Evolutionary conservation across 2,888 invertebrate genomes (phyloP).

Genomic region (Busseola fusca): DNA sequence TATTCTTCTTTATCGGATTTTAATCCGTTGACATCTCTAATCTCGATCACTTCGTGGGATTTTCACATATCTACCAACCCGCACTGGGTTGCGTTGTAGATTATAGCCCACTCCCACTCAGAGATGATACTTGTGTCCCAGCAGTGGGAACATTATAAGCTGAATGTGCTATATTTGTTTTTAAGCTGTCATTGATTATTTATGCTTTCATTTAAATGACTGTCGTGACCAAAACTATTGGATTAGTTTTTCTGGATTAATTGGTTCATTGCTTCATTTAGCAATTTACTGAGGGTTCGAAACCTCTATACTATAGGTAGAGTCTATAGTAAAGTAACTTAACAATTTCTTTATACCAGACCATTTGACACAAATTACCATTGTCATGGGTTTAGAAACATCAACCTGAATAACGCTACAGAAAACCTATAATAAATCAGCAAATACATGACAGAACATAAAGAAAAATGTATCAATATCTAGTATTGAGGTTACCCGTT

Average conservation of each 20-base stretch:
- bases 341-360: too few species aligned
- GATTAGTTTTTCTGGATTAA: not conserved
- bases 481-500: slow-evolving; percentile 29
- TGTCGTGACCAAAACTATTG: not conserved
- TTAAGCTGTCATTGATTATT: not conserved
- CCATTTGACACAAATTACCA: not conserved
- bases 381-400: not conserved
- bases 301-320: not conserved
- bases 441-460: slow-evolving; percentile 4
- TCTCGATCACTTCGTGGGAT: not conserved
- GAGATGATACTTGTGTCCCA: not conserved
- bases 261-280: not conserved
- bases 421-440: not conserved
- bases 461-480: slow-evolving; percentile 21
- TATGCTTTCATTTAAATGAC: not conserved
- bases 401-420: slow-evolving; percentile 11
- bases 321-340: too few species aligned
- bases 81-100: too few species aligned
- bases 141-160: not conserved
- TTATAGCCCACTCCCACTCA: not conserved
- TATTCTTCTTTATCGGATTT: not conserved
- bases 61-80: not conserved
- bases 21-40: not conserved
- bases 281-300: not conserved
- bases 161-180: not conserved